These are phyloP conservation scores for Ectemnius lituratus DNA, from an alignment of 2,888 invertebrate genomes.

Conservation along the genomic window DNA sequence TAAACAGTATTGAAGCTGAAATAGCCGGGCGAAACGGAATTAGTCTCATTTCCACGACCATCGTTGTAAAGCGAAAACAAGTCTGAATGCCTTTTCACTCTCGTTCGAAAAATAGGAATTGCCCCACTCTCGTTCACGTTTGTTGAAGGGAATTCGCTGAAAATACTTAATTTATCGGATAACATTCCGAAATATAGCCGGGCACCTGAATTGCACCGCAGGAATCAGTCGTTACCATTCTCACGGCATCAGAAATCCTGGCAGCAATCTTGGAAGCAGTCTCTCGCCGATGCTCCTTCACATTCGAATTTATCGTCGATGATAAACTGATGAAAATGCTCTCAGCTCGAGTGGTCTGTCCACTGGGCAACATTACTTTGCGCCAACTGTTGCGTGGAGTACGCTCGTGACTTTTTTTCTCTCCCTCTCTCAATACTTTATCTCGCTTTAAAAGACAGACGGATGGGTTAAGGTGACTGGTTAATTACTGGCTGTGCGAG, in stretches of 20 bases:
- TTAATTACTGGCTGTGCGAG: too few species aligned
- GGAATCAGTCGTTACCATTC: slow-evolving; percentile 62
- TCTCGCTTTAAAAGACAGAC: neutral
- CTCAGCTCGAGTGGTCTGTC: neutral
- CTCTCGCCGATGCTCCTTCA: slow-evolving; percentile 63
- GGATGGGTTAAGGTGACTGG: neutral
- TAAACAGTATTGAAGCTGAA: slow-evolving; percentile 27
- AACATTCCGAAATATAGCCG: slow-evolving; percentile 32
- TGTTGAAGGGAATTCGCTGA: too few species aligned
- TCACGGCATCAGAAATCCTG: slow-evolving; percentile 60
- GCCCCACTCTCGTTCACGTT: too few species aligned
- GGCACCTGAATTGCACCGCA: neutral
- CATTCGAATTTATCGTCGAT: slow-evolving; percentile 40
- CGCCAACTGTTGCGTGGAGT: too few species aligned
- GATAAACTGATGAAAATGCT: slow-evolving; percentile 31
- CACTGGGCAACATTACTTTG: too few species aligned
- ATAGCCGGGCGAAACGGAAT: slow-evolving; percentile 20
- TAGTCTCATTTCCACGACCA: slow-evolving; percentile 26
- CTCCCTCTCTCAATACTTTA: neutral
- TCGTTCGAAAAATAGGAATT: too few species aligned
- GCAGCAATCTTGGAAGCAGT: slow-evolving; percentile 58
- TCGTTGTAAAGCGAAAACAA: slow-evolving; percentile 21
- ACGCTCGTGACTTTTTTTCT: neutral
- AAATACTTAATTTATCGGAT: too few species aligned
- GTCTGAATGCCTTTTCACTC: too few species aligned